Evolutionary conservation across 2,797 vertebrate genomes (phyloP).

Genomic region (Parauchenoglanis punctatus): DNA sequence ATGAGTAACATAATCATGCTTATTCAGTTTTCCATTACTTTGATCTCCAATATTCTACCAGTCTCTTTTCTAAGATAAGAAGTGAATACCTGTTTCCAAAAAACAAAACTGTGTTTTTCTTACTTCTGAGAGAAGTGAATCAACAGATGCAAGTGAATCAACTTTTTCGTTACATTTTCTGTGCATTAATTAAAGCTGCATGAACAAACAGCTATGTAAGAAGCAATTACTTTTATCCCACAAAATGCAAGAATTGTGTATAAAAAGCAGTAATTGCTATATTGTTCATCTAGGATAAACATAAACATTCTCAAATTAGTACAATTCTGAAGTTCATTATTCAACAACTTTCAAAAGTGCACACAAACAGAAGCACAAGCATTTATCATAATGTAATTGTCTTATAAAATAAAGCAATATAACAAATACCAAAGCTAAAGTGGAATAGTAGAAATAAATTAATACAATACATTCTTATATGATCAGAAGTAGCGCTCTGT

Average conservation of each 20-base stretch:
- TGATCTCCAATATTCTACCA: neutral
- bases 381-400: neutral
- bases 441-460: neutral
- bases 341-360: neutral
- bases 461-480: neutral
- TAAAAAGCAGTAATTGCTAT: conserved; percentile 12
- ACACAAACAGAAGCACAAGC: neutral
- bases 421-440: neutral
- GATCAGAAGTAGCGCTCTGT: neutral
- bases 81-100: neutral
- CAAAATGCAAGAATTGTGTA: neutral
- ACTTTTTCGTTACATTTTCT: neutral
- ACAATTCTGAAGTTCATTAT: neutral
- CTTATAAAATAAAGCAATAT: neutral
- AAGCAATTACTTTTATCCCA: neutral
- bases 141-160: neutral
- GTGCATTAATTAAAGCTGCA: neutral
- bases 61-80: neutral
- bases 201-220: neutral
- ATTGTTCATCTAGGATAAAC: neutral
- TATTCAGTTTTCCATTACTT: neutral
- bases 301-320: neutral
- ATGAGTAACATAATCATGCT: neutral
- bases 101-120: neutral
- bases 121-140: neutral